Evolutionary conservation across 2,797 vertebrate genomes (phyloP), one percentile per base, ranked within the genome.

Genomic region (Acridotheres tristis): DNA sequence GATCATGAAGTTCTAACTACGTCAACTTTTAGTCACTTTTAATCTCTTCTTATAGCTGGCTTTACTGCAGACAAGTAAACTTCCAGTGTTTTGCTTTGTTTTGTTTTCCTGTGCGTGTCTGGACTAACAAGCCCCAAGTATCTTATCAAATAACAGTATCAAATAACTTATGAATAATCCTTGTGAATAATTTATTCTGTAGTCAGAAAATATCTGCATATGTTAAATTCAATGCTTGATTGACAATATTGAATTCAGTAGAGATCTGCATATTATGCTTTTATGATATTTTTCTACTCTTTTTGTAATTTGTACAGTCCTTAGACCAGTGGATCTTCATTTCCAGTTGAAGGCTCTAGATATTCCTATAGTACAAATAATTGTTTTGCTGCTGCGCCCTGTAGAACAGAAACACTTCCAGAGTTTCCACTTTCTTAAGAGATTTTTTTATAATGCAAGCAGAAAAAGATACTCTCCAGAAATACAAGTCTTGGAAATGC

Each of bases 151-250:
- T 88, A 81, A 55, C 45, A 73, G 43, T 82, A 72, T 93, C 71
- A 90, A 79, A 48, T 90, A 87, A 71, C 65, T 63, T 61, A 18
- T 6, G 51, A 93, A 59, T 69, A 76, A 63, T 73, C 6, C 15
- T 74, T 89, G 30, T 91, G 74, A 93, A 76, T 87, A 71, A 85
- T 89, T 88, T 69, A 86, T 82, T 95, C 58, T 68, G 30, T 80
- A 72, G 51, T 58, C 50, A 82, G 30, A 71, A 90, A 87, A 63
- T 71, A 89, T n/a, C n/a, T 14, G 23, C 14, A 1, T 72, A 27
- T 53, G 23, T 76, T 74, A 76, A 90, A 79, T 51, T 59, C 51
- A 74, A 12, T 77, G 20, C 40, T 85, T 82, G 50, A 45, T 16
- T 65, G 21, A 86, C 36, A 21, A 3, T 42, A 40, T 5, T 36